A percentile compares a stretch with the other conserved stretches of the same genome.
phyloP scores from a whole-genome alignment of 2,113 vertebrate genomes.

The Panthera tigris region DNA sequence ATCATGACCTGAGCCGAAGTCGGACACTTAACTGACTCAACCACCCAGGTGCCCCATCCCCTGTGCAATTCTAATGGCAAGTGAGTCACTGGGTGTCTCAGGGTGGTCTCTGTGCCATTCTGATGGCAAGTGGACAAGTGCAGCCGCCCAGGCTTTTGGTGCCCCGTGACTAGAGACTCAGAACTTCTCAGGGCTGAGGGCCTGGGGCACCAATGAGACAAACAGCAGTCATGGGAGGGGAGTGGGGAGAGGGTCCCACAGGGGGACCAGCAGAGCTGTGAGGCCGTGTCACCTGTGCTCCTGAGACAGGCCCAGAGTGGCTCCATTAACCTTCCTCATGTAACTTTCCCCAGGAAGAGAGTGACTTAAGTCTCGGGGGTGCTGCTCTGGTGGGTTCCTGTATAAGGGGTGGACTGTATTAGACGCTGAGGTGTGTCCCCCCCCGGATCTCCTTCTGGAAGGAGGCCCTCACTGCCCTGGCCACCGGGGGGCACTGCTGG shows the following conservation, averaged over 20 bases:
- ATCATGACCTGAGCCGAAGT: no score
- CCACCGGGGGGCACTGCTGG: background rate
- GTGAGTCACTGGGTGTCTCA: background rate
- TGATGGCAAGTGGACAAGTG: background rate
- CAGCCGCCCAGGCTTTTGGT: background rate
- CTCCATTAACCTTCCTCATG: no score
- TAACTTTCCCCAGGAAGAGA: background rate
- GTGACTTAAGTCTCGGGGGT: background rate
- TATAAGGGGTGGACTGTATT: background rate
- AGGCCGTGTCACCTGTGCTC: background rate
- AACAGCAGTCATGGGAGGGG: no score
- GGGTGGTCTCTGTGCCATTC: no score
- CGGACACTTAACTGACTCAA: no score
- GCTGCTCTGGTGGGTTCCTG: background rate
- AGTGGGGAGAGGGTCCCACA: background rate
- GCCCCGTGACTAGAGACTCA: background rate
- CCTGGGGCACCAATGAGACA: background rate
- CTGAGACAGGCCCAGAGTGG: background rate
- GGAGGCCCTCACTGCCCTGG: background rate
- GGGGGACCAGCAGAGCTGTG: background rate
- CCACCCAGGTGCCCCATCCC: no score
- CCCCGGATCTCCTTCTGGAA: background rate
- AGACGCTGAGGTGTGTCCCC: no score
- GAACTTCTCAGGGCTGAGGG: background rate
- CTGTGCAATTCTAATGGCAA: no score